Evolutionary conservation across 2,797 vertebrate species (phyloP), one percentile per base, ranked within the genome.

Genomic region (Huso huso): DNA sequence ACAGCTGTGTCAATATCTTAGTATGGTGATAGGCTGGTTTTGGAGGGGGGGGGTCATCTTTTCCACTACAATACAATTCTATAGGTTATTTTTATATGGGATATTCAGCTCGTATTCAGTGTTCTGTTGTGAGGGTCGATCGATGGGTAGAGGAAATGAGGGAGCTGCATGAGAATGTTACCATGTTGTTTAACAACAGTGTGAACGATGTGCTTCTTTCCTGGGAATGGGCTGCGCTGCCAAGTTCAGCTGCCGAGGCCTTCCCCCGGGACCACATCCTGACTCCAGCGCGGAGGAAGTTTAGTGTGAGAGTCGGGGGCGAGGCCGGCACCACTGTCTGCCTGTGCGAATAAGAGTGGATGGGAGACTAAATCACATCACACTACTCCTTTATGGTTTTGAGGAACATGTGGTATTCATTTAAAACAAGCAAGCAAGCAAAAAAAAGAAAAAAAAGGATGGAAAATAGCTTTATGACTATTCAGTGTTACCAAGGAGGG

Each of bases 151-250:
- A 79, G 77, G 75, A 81, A 77, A 72, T 70, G 48, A 86, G 72
- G 67, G 65, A 75, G 74, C 76, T 70, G 73, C 73, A 72, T 81
- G 83, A 85, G 82, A 85, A 83, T 73, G 66, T 81, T 75, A 66
- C 83, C 83, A 71, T 89, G 86, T 87, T 82, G 77, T 82, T 90
- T 76, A 79, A 83, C 12, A 70, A 78, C 48, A 23, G 83, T 83
- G 82, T 85, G 84, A 93, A 91, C 88, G 82, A 82, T 87, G 83
- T 6, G 9, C 87, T 89, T 85, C 87, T 92, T 97, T 91, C 92
- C 90, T 94, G 94, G 93, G 94, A 98, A 98, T 93, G 84, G 79
- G 78, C 77, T 77, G 79, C 70, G 77, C 67, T 87, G 95, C 95
- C 95, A 97, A 94, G 90, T 79, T 68, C 73, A 91, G 90, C 97